phyloP scores from a whole-genome alignment of 2,888 invertebrate genomes.

The Drosophila barbarae region DNA sequence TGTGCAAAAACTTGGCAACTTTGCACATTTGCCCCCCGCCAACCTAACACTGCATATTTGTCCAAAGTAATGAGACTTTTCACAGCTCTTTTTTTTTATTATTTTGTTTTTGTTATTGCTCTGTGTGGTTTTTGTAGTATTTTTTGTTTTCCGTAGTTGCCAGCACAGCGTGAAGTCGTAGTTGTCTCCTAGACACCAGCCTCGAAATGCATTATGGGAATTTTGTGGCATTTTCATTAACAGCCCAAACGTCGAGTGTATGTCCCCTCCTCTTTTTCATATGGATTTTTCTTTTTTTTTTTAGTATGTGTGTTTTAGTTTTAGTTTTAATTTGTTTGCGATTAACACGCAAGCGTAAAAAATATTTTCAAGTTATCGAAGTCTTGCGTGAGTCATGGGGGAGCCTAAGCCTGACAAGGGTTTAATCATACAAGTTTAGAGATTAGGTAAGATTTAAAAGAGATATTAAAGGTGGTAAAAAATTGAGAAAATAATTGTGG shows the following conservation, averaged over 20 bases:
- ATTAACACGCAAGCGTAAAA: conserved; percentile 65
- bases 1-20: conserved; percentile 60
- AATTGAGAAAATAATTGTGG: not conserved
- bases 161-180: conserved; percentile 66
- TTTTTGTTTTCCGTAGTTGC: not conserved
- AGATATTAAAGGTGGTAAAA: not conserved
- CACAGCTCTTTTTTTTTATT: conserved; percentile 66
- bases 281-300: conserved; percentile 5
- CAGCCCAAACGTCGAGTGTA: conserved; percentile 40
- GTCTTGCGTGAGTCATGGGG: conserved; percentile 22
- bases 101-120: conserved; percentile 45
- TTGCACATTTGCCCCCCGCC: conserved; percentile 57
- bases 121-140: conserved; percentile 12
- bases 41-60: conserved; percentile 65
- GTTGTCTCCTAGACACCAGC: conserved; percentile 40
- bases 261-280: conserved; percentile 9
- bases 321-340: conserved; percentile 69
- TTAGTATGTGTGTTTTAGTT: conserved; percentile 23
- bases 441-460: conserved; percentile 26
- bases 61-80: conserved; percentile 76
- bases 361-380: conserved; percentile 24
- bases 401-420: not conserved
- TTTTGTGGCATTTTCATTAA: conserved; percentile 77
- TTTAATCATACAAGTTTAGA: not conserved
- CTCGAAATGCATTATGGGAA: conserved; percentile 73